phyloP scores from a whole-genome alignment of 1,140 invertebrate species.

The Ladona fulva region DNA sequence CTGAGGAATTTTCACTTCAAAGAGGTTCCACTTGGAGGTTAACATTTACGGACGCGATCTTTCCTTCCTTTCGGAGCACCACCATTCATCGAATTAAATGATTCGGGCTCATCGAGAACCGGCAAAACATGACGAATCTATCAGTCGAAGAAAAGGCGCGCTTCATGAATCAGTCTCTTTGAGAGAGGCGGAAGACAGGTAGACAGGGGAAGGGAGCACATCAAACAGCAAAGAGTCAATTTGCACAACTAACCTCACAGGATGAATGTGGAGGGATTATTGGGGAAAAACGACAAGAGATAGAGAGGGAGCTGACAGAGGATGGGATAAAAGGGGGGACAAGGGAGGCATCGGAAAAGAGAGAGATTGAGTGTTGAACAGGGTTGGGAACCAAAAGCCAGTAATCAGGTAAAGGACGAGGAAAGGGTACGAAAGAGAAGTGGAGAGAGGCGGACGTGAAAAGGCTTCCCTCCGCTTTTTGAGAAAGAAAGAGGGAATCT shows the following conservation, averaged over 20 bases:
- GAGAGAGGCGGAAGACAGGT: background rate
- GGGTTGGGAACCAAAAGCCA: background rate
- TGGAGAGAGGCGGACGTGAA: background rate
- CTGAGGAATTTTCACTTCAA: too few relatives aligned
- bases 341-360: background rate
- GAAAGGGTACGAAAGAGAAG: background rate
- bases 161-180: too few relatives aligned
- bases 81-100: too few relatives aligned
- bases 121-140: too few relatives aligned
- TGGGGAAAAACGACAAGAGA: background rate
- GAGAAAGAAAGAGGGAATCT: background rate
- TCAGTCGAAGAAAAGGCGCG: too few relatives aligned
- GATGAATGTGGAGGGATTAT: background rate
- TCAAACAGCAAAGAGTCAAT: constrained; percentile 1
- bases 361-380: background rate
- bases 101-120: too few relatives aligned
- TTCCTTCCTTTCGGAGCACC: too few relatives aligned
- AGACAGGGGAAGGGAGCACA: background rate
- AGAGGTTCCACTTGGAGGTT: too few relatives aligned
- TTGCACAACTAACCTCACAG: background rate
- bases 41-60: too few relatives aligned
- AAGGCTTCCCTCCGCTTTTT: background rate
- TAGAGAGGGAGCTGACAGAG: background rate
- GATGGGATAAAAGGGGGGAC: background rate
- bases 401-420: background rate